Percentiles rank a stretch among this genome's conserved stretches.
phyloP scores from a whole-genome alignment of 2,113 vertebrate species.

The Pheucticus melanocephalus region DNA sequence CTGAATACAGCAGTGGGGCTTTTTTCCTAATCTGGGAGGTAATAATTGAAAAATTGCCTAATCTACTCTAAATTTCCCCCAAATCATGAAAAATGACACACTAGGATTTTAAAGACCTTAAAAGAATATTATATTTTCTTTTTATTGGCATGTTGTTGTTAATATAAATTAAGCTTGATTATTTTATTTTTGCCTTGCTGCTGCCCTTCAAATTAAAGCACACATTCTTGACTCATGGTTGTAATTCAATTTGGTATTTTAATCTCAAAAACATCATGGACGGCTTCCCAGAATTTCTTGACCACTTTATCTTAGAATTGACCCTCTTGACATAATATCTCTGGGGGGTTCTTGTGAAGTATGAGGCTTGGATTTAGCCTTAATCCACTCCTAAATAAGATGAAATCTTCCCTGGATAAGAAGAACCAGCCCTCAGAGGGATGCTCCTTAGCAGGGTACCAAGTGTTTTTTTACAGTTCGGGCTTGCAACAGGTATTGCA shows the following conservation, averaged over 20 bases:
- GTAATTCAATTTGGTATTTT: neutral
- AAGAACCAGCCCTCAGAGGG: neutral
- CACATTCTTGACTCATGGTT: neutral
- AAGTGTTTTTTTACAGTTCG: neutral
- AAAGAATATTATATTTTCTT: neutral
- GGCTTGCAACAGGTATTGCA: neutral
- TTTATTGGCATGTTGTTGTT: neutral
- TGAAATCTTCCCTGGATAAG: neutral
- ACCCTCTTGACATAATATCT: neutral
- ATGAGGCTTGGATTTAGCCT: neutral
- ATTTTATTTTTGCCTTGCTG: neutral
- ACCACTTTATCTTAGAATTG: neutral
- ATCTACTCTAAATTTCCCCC: neutral
- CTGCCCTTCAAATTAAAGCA: neutral
- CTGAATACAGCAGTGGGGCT: neutral
- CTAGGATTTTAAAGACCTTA: neutral
- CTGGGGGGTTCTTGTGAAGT: neutral
- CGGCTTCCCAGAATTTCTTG: neutral
- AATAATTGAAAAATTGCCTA: neutral
- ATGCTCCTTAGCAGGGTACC: neutral
- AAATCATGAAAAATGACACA: neutral
- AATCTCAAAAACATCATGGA: neutral
- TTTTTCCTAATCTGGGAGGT: neutral
- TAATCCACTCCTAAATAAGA: neutral
- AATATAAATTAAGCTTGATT: neutral